Percentiles rank a stretch among this genome's conserved stretches.
Conservation (phyloP, 2,888 invertebrate genomes). For the Cinara cedri region DNA sequence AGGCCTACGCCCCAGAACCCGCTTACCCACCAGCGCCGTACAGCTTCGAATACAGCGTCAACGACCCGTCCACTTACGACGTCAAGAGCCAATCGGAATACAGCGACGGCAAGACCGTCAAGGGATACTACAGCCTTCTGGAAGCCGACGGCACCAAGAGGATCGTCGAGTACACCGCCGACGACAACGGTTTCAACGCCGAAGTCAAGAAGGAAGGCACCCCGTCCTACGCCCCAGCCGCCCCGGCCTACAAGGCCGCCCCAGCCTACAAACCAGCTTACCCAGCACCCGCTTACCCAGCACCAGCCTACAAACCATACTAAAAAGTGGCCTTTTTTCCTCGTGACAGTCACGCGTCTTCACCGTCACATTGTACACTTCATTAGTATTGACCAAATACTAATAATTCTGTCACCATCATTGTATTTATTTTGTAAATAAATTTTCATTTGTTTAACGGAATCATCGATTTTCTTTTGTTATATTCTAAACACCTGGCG, state of each 20-base stretch:
- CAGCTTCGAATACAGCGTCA: slow-evolving; percentile 53
- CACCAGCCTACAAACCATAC: slow-evolving; percentile 44
- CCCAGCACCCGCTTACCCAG: slow-evolving; percentile 31
- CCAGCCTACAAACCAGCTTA: slow-evolving; percentile 45
- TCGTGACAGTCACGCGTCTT: too few species aligned
- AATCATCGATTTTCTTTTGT: too few species aligned
- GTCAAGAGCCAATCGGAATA: slow-evolving; percentile 51
- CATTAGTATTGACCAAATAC: too few species aligned
- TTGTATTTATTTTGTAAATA: too few species aligned
- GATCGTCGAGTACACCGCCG: slow-evolving; percentile 52
- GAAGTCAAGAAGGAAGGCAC: slow-evolving; percentile 52
- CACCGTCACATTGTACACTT: too few species aligned
- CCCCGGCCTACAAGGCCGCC: slow-evolving; percentile 46
- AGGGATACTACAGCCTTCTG: slow-evolving; percentile 49
- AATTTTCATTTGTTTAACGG: too few species aligned
- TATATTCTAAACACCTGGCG: too few species aligned
- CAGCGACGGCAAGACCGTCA: slow-evolving; percentile 55
- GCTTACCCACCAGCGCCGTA: slow-evolving; percentile 44
- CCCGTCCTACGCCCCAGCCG: slow-evolving; percentile 45
- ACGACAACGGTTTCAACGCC: slow-evolving; percentile 53
- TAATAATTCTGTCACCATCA: too few species aligned
- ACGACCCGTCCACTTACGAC: slow-evolving; percentile 53
- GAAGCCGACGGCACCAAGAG: slow-evolving; percentile 53
- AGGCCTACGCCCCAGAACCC: slow-evolving; percentile 49
- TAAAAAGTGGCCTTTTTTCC: not conserved